Evolutionary conservation across 1,140 invertebrate genomes (phyloP).

Genomic region (Brachionus koreanus): DNA sequence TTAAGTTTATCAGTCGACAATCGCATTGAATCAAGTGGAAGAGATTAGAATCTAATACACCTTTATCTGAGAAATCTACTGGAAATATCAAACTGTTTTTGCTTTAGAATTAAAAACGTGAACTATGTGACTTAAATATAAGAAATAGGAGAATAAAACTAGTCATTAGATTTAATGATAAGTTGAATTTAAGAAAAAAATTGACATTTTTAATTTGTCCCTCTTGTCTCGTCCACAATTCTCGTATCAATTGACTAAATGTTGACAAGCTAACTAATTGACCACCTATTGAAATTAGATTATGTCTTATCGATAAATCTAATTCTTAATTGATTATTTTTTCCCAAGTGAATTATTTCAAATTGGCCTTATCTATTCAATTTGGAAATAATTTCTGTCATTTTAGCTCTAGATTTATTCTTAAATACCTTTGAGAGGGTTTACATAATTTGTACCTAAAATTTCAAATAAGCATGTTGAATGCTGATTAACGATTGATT

Average conservation of each 20-base stretch:
- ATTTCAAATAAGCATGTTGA: conserved; percentile 14
- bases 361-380: neutral
- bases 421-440: neutral
- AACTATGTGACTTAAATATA: neutral
- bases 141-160: neutral
- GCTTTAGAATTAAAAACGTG: neutral
- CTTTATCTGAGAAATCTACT: neutral
- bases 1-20: neutral
- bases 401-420: neutral
- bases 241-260: neutral
- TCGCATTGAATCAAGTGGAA: neutral
- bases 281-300: conserved; percentile 43
- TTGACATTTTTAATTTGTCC: neutral
- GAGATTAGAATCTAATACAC: conserved; percentile 33
- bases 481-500: neutral
- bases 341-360: neutral
- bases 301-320: conserved; percentile 9
- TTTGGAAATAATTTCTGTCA: neutral
- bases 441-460: neutral
- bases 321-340: neutral
- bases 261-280: conserved; percentile 18
- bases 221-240: conserved; percentile 25
- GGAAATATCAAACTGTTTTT: conserved; percentile 14
- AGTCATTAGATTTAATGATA: conserved; percentile 22
- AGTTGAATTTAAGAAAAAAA: conserved; percentile 2